A percentile compares a stretch with the other conserved stretches of the same genome.
Conservation (phyloP, 2,113 vertebrate genomes). For the Alligator sinensis region DNA sequence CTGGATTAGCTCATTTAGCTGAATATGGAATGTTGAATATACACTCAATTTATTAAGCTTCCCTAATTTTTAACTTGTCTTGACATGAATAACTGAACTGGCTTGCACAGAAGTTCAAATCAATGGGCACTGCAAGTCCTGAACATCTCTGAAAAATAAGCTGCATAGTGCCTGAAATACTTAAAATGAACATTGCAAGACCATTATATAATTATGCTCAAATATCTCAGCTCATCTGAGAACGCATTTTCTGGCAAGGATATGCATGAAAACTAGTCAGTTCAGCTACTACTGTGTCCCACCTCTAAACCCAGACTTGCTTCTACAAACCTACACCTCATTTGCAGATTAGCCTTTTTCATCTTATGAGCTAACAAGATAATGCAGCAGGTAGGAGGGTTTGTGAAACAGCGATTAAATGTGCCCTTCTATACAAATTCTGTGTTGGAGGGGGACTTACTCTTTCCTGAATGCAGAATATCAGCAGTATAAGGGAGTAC, state of each 20-base stretch:
- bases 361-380: background rate
- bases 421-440: too few species aligned
- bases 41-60: background rate
- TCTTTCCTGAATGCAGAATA: background rate
- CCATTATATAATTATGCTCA: fast-evolving
- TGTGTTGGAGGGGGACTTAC: background rate
- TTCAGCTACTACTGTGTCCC: background rate
- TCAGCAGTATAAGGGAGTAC: background rate
- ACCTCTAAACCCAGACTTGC: background rate
- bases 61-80: background rate
- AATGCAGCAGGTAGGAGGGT: too few species aligned
- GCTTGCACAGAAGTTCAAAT: background rate
- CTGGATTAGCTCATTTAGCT: background rate
- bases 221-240: background rate
- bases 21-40: background rate
- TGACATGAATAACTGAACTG: fast-evolving
- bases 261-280: background rate
- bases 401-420: too few species aligned
- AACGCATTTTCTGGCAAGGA: background rate
- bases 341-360: background rate
- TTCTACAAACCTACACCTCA: background rate
- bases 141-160: background rate
- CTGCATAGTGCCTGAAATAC: background rate
- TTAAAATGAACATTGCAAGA: background rate
- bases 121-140: background rate